Base-by-base conservation (phyloP, 2,113 vertebrate genomes). In the Hoplias malabaricus region DNA sequence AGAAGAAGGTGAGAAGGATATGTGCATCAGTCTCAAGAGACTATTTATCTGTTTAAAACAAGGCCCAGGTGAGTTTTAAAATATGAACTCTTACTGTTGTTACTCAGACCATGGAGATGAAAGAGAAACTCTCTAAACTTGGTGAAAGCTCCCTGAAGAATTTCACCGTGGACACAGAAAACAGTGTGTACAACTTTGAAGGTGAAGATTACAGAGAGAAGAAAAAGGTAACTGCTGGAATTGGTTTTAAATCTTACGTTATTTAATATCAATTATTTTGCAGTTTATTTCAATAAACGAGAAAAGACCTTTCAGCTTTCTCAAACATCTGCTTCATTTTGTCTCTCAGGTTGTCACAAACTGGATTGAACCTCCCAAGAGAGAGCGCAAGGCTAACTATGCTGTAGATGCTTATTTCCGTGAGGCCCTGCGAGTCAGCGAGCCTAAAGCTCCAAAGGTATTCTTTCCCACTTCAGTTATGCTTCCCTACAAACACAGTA, bases 161-260 rank as follows among this genome's bases (percentile, higher is more conserved):
- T 89, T 99, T 99, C 82, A 99, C 96, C 40, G 94, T 99, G 96
- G 98, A 98, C 81, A 97, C 96, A 0, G 98, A 99, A 66, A 96
- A 95, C 43, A 98, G 97, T 1, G 98, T 99, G 38, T 99, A 99
- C 88, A 99, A 95, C 36, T 99, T 99, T 74, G 98, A 99, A 92
- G 97, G 98, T 38, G 98, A 98, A 87, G 98, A 99, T 92, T 99
- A 99, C 87, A 94, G 98, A 90, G 98, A 99, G 89, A 99, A 99
- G 88, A 98, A 99, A 85, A 99, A 99, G 96, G 98, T 99, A 69
- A 70, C n/a, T 3, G n/a, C 16, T 1, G 50, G 21, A 36, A 38
- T 40, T 71, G 9, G 14, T n/a, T 33, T 53, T 23, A 21, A 59
- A 16, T 16, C 3, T 4, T n/a, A 23, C 34, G 40, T 21, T 42